Base-by-base conservation (phyloP, 2,888 invertebrate genomes). In the Acanthosepion esculentum region DNA sequence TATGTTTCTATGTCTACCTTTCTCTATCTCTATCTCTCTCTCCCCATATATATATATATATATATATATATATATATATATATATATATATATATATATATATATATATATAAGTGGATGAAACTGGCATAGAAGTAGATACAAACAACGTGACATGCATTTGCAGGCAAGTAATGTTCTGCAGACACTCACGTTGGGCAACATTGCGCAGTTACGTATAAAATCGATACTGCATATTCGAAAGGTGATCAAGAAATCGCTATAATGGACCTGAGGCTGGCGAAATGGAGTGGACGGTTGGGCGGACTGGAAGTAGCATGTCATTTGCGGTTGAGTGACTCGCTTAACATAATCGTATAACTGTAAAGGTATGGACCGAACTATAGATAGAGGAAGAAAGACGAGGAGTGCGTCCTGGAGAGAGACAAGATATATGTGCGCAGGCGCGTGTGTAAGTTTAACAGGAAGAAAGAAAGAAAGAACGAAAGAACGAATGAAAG, bases 181-280 rank as follows among this genome's bases (percentile, higher is more conserved):
- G 78, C 78, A 78, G 78, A 78, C 78, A 33, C n/a, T 78, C 33
- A 78, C 78, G 15, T 78, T 78, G 78, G 33, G 33, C 78, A 15
- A 78, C 41, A 41, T 41, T 41, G 33, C 78, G 78, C n/a, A 33
- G 78, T 78, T 78, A 33, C 78, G n/a, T 78, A 15, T 78, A 78
- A 78, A 78, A 78, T 78, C 78, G 78, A 78, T 78, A 78, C 78
- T n/a, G 78, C n/a, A 78, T 78, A 12, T 78, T 78, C 78, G 78
- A 78, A 33, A 78, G 78, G 78, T 78, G 78, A 78, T 78, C 78
- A 78, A 33, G 78, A 78, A 78, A 78, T 78, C 78, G 78, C n/a
- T 78, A 78, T 78, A 78, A 78, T 78, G 78, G 78, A 78, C 78
- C 78, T 33, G 78, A n/a, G 78, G 78, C n/a, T 33, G 78, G n/a